phyloP scores from a whole-genome alignment of 1,140 invertebrate species.

The Drosophila persimilis region DNA sequence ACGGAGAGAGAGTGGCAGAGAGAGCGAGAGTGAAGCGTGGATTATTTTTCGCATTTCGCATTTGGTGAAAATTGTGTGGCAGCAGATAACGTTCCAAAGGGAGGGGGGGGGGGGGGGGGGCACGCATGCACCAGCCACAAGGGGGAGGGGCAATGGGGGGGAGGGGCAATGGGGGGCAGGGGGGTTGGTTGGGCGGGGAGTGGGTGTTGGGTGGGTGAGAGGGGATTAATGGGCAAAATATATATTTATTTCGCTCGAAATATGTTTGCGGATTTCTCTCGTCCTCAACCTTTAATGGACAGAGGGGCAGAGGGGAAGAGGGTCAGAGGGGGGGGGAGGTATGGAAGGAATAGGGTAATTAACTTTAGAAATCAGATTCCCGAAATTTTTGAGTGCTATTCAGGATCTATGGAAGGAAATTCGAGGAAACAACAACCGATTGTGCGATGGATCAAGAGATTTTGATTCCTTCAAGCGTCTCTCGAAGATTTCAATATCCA shows the following conservation, averaged over 20 bases:
- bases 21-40: background rate
- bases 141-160: background rate
- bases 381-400: no score
- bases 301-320: background rate
- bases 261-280: conserved; percentile 33
- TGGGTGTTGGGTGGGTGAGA: no score
- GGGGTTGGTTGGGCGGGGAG: background rate
- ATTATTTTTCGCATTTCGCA: conserved; percentile 55
- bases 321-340: background rate
- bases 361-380: background rate
- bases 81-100: conserved; percentile 38
- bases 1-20: background rate
- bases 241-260: conserved; percentile 52
- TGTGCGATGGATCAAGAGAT: no score
- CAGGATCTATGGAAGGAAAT: no score
- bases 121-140: conserved; percentile 16
- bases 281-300: background rate
- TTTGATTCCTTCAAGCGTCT: no score
- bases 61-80: conserved; percentile 61
- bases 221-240: no score
- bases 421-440: no score
- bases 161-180: no score
- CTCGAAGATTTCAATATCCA: background rate
- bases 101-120: background rate
- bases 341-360: background rate